Evolutionary conservation across 2,888 invertebrate genomes (phyloP).

Genomic region (Zootermopsis nevadensis): DNA sequence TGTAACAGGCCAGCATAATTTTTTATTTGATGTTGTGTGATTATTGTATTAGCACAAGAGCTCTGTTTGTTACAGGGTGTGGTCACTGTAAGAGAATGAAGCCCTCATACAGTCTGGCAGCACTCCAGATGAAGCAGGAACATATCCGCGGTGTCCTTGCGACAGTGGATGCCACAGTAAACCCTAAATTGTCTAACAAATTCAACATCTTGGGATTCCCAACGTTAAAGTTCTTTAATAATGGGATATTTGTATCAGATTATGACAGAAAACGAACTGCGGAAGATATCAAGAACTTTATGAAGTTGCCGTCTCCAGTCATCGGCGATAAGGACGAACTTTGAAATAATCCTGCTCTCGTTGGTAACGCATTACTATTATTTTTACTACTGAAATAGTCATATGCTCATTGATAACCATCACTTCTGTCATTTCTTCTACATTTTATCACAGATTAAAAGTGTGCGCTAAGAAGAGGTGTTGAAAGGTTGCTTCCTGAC

Average conservation of each 20-base stretch:
- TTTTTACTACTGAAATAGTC: too few species aligned
- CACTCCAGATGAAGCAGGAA: conserved; percentile 65
- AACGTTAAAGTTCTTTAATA: conserved; percentile 72
- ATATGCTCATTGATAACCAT: background rate
- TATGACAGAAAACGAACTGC: conserved; percentile 70
- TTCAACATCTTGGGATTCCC: conserved; percentile 75
- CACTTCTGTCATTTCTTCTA: background rate
- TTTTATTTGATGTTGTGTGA: too few species aligned
- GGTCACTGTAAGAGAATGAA: conserved; percentile 77
- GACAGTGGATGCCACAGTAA: conserved; percentile 76
- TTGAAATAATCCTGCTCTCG: conserved; percentile 41
- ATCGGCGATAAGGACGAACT: conserved; percentile 49
- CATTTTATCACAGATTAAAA: background rate
- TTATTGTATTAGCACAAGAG: too few species aligned
- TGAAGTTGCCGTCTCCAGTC: conserved; percentile 57
- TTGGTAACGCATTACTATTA: too few species aligned
- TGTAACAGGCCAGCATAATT: too few species aligned
- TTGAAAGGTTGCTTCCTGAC: too few species aligned
- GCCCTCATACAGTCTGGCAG: conserved; percentile 72
- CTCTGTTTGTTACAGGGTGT: conserved; percentile 71
- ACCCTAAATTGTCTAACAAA: conserved; percentile 69
- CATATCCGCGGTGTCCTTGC: conserved; percentile 64
- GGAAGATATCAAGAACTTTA: conserved; percentile 69
- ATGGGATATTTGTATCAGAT: conserved; percentile 67
- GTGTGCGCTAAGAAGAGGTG: too few species aligned